Conservation (phyloP, 2,888 invertebrate species). For the Scrobipalpa atriplicella region DNA sequence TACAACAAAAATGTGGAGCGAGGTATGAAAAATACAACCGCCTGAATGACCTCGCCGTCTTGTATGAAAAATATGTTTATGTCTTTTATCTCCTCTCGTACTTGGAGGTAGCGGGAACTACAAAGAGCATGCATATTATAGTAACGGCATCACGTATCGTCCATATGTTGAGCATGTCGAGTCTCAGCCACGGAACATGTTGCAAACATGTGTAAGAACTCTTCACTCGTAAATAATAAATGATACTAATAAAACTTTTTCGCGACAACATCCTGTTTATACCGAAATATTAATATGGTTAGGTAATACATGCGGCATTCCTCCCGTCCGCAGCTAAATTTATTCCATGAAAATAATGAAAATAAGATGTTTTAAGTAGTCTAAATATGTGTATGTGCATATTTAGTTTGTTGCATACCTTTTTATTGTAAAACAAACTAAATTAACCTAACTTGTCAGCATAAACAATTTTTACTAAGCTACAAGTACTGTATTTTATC, state of each 20-base stretch:
- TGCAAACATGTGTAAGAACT: slow-evolving; percentile 64
- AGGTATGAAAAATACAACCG: neutral
- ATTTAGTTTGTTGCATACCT: too few relatives aligned
- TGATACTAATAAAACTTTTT: slow-evolving; percentile 67
- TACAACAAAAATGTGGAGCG: neutral
- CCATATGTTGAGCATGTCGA: slow-evolving; percentile 36
- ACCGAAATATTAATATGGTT: slow-evolving; percentile 25
- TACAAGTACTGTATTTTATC: too few relatives aligned
- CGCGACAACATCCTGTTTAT: slow-evolving; percentile 69
- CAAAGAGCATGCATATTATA: slow-evolving; percentile 31
- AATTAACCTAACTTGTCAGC: too few relatives aligned
- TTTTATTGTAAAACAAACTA: too few relatives aligned
- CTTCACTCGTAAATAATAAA: slow-evolving; percentile 77
- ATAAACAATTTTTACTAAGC: too few relatives aligned
- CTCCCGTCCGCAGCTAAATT: too few relatives aligned
- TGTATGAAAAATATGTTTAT: slow-evolving; percentile 21
- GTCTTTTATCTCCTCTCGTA: neutral
- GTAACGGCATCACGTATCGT: slow-evolving; percentile 40
- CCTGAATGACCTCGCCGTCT: neutral
- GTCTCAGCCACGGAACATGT: slow-evolving; percentile 46
- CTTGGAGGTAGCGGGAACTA: slow-evolving; percentile 13
- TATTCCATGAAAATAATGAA: too few relatives aligned
- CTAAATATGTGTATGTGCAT: too few relatives aligned
- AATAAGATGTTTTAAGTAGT: too few relatives aligned
- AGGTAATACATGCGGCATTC: neutral